Evolutionary conservation across 2,797 vertebrate species (phyloP), one percentile per base, ranked within the genome.

Genomic region (Catostomus latipinnis): DNA sequence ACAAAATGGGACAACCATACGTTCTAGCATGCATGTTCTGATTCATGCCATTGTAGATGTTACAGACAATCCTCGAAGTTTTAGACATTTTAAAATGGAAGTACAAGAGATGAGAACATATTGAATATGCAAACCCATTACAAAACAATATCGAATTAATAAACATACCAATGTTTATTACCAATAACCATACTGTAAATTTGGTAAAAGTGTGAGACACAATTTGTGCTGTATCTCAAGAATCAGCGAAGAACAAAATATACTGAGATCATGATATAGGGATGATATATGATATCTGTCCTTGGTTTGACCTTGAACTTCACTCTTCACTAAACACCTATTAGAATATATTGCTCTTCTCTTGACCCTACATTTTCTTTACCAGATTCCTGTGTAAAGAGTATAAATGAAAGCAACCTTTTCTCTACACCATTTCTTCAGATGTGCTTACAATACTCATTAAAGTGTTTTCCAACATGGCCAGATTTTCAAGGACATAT

Each of bases 401-500:
- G 9, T 1, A 45, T 63, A n/a, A 63, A 63, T 13, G 12, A 14
- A 65, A 46, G 34, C 12, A 56, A 48, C 49, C 48, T 11, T 5
- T 52, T 11, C 16, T 34, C 22, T 12, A 12, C 43, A 46, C 14
- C 48, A 6, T 75, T 76, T 66, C 14, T 46, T 22, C 0, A 67
- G 62, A 67, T 46, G 53, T 56, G 45, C 50, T 54, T 10, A 6
- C 10, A 18, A 43, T 58, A 75, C 56, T 75, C 46, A 43, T 85
- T 83, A 79, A 43, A 22, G 67, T 54, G 75, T 78, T 78, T 75
- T 61, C 65, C 49, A 46, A 76, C 76, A 78, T 71, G 53, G 48
- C 22, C 7, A 57, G 71, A 53, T 75, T 58, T 66, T 76, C 61
- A 14, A 80, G 74, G 45, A 69, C 46, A 69, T 57, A 61, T 73